Percentiles rank a stretch among this genome's conserved stretches.
Conservation (phyloP, 2,797 vertebrate species). For the Muscicapa comitata region DNA sequence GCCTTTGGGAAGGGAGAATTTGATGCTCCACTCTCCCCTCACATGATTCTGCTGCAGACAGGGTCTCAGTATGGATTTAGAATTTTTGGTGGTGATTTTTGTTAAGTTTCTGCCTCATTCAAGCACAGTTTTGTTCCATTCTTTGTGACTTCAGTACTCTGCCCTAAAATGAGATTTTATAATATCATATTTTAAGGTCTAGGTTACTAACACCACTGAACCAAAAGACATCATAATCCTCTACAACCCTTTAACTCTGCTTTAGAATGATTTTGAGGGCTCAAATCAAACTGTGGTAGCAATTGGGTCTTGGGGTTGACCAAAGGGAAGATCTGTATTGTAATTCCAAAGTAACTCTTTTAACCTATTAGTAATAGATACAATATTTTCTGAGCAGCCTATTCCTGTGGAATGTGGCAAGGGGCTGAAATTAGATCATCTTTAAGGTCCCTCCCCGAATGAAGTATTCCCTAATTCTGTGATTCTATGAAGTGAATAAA, state of each 20-base stretch:
- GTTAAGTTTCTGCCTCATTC: accelerated
- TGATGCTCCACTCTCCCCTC: neutral
- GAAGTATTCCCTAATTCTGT: neutral
- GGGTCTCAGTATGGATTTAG: neutral
- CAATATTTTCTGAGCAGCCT: neutral
- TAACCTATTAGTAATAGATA: neutral
- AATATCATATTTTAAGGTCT: neutral
- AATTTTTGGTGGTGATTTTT: neutral
- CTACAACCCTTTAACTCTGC: neutral
- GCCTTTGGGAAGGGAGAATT: neutral
- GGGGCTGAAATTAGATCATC: neutral
- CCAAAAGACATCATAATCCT: neutral
- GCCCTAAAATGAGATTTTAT: neutral
- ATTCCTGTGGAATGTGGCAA: neutral
- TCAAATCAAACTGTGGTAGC: neutral
- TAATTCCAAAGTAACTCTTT: neutral
- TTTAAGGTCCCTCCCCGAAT: neutral
- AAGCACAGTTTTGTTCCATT: neutral
- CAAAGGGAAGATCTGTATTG: neutral
- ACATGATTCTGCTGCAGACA: neutral
- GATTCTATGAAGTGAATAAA: neutral
- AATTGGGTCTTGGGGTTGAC: neutral
- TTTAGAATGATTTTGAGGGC: neutral
- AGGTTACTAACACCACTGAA: neutral
- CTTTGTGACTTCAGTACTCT: neutral